Evolutionary conservation across 2,888 invertebrate species (phyloP), one percentile per base, ranked within the genome.

Genomic region (Helleia helle): DNA sequence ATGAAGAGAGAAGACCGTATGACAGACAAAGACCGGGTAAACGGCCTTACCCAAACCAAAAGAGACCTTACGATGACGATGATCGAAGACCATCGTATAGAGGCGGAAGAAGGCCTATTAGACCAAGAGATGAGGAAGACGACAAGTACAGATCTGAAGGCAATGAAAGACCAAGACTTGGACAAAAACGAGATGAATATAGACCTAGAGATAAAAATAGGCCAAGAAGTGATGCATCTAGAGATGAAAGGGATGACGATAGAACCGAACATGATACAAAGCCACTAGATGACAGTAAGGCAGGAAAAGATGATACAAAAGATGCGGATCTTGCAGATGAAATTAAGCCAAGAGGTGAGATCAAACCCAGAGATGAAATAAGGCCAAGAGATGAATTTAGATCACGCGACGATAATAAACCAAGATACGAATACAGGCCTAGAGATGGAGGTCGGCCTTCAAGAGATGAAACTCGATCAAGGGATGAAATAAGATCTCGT

Each of bases 21-120:
- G 74, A 77, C 7, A 73, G 81, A 53, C 62, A 63, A 2, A 68
- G 79, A 53, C 65, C 75, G 29, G 62, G 50, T 0, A 79, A 79
- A 49, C 62, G 80, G 50, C 67, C 66, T 4, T 47, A 55, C 3
- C 52, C 58, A 30, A 56, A 65, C 3, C 53, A 58, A 34, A 56
- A 65, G 52, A 64, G 72, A 48, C 67, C 72, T 1, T 72, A 76
- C 37, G 75, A 74, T 2, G 77, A 80, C 1, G 79, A 77, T 5
- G 75, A 71, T 5, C 69, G 74, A 1, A 51, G 56, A 26, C 59
- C 54, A 3, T 34, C 17, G 4, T 56, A 56, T 25, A 70, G 72
- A 43, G 58, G 54, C 9, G 57, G 65, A 1, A 60, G 67, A 49
- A 56, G 73, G 49, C 65, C 65, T 11, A 39, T 22, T 14, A 63